A percentile compares a stretch with the other conserved stretches of the same genome.
Conservation (phyloP, 1,140 invertebrate genomes). For the Magallana gigas region DNA sequence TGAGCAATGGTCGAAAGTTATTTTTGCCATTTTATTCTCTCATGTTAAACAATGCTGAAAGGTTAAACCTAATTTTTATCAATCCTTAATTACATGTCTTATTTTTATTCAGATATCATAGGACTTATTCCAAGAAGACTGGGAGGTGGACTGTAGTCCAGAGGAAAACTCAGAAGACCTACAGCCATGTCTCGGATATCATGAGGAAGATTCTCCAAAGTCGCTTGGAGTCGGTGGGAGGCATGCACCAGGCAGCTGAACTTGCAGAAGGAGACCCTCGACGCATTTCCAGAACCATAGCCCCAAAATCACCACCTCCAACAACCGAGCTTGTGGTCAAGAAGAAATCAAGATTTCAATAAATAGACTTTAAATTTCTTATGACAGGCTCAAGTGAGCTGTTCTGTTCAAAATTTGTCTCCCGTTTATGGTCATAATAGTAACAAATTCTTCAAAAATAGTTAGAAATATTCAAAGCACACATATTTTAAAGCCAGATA, state of each 20-base stretch:
- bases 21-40: no score
- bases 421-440: no score
- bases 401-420: no score
- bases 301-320: conserved; percentile 32
- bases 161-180: conserved; percentile 10
- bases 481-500: no score
- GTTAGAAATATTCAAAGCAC: no score
- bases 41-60: no score
- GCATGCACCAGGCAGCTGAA: not conserved
- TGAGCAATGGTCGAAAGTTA: no score
- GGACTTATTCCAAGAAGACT: conserved; percentile 35
- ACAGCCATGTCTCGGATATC: not conserved
- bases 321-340: not conserved
- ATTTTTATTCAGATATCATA: conserved; percentile 8
- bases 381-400: no score
- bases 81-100: not conserved
- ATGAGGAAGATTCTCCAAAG: not conserved
- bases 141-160: conserved; percentile 9
- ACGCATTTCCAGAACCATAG: not conserved
- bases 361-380: no score
- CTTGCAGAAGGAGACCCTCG: conserved; percentile 1
- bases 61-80: no score
- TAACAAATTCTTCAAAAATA: no score
- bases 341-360: conserved; percentile 26
- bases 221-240: not conserved